Base-by-base conservation (phyloP, 2,113 vertebrate species). In the Agapornis roseicollis region DNA sequence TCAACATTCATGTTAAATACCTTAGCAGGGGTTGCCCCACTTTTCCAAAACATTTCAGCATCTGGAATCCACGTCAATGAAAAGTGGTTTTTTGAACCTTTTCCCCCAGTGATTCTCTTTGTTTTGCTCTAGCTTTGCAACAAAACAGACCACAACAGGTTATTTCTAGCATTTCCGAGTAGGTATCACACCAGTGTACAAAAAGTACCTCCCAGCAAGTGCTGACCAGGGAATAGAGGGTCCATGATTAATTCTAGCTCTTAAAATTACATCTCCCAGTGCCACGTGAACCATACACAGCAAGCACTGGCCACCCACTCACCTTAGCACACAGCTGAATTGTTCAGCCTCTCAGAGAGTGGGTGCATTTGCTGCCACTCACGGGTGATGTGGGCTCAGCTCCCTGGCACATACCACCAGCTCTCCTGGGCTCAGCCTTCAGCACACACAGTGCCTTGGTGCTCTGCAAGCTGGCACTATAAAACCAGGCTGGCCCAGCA, bases 71-170 rank as follows among this genome's bases (percentile, higher is more conserved):
- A 24, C 0, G 0, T 37, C 29, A 80, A 1, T 18, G 13, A 85
- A 69, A 77, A 79, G 2, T 60, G 11, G 2, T 0, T 0, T 0
- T 33, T 61, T 39, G 44, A 7, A 66, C 10, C 2, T 31, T 3
- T 0, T 8, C 3, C 12, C 3, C 8, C 13, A 5, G 31, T 35
- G 9, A 81, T 7, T 29, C 11, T 52, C 37, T n/a, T 17, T 29
- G 1, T 60, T 74, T 70, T 87, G 13, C 14, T 55, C 39, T 6
- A 4, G 25, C 27, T 15, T 12, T 31, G 55, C 14, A 70, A 11
- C 23, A 55, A 49, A 65, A 31, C 64, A 47, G 13, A 76, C 28
- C 56, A 23, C 18, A 78, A 14, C 8, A 69, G 20, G 18, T 49
- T 23, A 65, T 28, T 52, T 52, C 53, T 41, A 86, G n/a, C 14